Evolutionary conservation across 2,797 vertebrate genomes (phyloP).

Genomic region (Clarias fuscus): DNA sequence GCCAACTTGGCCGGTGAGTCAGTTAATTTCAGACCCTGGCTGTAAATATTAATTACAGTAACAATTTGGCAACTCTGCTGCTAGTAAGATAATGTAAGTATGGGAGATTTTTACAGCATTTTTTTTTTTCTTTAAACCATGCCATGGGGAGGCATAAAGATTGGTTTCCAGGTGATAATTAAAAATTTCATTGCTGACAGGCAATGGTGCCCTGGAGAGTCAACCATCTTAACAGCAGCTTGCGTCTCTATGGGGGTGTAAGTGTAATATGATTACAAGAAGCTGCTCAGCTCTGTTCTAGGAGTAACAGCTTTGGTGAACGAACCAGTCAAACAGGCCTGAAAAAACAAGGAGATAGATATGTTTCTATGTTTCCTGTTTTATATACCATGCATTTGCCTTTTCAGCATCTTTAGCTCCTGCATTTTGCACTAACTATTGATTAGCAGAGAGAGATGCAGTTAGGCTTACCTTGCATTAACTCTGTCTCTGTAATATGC

Average conservation of each 20-base stretch:
- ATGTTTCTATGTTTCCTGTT: slow-evolving; percentile 45
- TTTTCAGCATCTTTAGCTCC: slow-evolving; percentile 31
- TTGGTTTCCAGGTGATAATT: slow-evolving; percentile 51
- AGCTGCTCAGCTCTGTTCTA: slow-evolving; percentile 50
- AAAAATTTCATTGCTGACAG: slow-evolving; percentile 55
- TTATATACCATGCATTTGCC: slow-evolving; percentile 38
- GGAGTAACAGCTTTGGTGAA: slow-evolving; percentile 33
- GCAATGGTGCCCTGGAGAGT: slow-evolving; percentile 44
- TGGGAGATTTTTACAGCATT: not conserved
- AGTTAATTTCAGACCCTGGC: too few relatives aligned
- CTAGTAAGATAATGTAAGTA: not conserved
- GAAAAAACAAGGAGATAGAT: slow-evolving; percentile 42
- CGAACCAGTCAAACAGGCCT: slow-evolving; percentile 30
- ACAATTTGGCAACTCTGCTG: not conserved
- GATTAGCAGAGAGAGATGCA: slow-evolving; percentile 3
- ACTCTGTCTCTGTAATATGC: not conserved
- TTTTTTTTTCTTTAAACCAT: slow-evolving; percentile 7
- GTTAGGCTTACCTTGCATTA: slow-evolving; percentile 10
- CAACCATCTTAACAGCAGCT: slow-evolving; percentile 47
- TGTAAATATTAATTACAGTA: slow-evolving; percentile 8
- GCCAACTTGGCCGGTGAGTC: not conserved
- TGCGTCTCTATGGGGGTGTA: slow-evolving; percentile 45
- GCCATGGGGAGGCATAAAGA: slow-evolving; percentile 39
- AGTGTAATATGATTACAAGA: slow-evolving; percentile 48
- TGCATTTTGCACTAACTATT: slow-evolving; percentile 26